phyloP scores from a whole-genome alignment of 2,797 vertebrate species.

The Urosaurus nigricauda region DNA sequence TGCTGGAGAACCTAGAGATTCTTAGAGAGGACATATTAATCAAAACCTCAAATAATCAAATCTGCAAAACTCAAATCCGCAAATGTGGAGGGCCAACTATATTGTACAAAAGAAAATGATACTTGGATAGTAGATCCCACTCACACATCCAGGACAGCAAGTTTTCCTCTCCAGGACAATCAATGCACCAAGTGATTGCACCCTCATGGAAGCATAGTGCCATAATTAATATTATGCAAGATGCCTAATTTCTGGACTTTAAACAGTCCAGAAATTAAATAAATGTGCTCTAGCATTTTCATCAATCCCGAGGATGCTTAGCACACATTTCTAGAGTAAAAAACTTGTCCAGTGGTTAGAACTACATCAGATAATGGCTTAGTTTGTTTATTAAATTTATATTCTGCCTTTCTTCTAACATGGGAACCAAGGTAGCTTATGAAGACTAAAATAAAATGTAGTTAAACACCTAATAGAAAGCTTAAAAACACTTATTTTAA shows the following conservation, averaged over 20 bases:
- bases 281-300: not conserved
- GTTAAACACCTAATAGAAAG: no score
- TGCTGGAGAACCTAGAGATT: no score
- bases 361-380: not conserved
- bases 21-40: no score
- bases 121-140: no score
- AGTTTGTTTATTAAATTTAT: no score
- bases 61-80: no score
- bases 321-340: not conserved
- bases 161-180: not conserved
- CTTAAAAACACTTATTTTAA: no score
- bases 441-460: no score
- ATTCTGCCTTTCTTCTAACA: no score
- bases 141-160: not conserved
- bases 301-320: not conserved
- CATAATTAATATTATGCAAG: not conserved
- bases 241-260: not conserved
- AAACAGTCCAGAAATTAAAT: not conserved
- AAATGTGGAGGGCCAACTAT: no score
- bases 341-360: not conserved
- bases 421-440: no score
- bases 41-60: no score
- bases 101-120: not conserved
- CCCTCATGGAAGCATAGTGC: not conserved
- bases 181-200: not conserved